phyloP scores from a whole-genome alignment of 2,113 vertebrate genomes.

The Grus americana region DNA sequence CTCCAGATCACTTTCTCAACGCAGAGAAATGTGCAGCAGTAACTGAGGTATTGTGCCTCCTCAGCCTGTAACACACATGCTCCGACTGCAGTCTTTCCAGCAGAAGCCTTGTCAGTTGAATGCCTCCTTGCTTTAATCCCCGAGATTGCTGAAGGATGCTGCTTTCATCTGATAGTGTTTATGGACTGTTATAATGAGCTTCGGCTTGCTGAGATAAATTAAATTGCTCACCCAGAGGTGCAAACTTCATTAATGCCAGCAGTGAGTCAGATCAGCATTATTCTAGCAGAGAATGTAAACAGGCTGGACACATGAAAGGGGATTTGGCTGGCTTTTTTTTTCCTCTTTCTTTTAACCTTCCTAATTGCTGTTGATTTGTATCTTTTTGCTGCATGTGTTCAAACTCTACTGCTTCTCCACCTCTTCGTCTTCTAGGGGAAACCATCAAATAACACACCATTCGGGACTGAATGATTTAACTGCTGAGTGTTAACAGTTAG shows the following conservation, averaged over 20 bases:
- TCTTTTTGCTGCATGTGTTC: neutral
- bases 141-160: constrained; percentile 39
- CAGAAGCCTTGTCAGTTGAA: neutral
- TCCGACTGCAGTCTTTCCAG: neutral
- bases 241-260: constrained; percentile 55
- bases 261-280: neutral
- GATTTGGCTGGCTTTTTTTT: neutral
- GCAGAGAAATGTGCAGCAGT: neutral
- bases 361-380: constrained; percentile 44
- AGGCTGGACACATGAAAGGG: constrained; percentile 39
- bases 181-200: constrained; percentile 37
- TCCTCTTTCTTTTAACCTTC: neutral
- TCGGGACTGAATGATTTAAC: neutral
- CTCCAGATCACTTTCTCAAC: accelerated
- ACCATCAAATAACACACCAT: neutral
- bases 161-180: constrained; percentile 56
- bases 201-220: constrained; percentile 52
- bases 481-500: neutral
- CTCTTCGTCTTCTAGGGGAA: neutral
- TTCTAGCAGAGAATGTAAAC: constrained; percentile 21
- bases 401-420: neutral
- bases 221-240: constrained; percentile 54
- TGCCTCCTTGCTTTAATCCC: constrained; percentile 44
- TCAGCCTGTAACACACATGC: neutral
- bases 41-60: neutral